phyloP scores from a whole-genome alignment of 2,113 vertebrate genomes.

The Bos javanicus region DNA sequence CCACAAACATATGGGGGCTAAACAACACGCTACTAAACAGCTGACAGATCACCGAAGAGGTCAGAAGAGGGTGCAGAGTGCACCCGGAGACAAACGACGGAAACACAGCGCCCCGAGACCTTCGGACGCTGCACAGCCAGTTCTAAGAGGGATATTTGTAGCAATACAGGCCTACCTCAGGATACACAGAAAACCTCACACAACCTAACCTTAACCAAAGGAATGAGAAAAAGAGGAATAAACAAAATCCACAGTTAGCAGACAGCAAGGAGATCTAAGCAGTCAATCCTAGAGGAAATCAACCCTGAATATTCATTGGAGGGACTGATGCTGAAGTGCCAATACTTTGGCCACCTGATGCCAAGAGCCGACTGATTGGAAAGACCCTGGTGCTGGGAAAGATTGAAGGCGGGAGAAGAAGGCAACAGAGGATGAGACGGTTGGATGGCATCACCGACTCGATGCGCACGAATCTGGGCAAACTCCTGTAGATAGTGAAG shows the following conservation, averaged over 20 bases:
- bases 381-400: background rate
- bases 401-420: background rate
- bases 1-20: background rate
- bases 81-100: accelerated
- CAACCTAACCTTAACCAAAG: background rate
- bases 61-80: accelerated
- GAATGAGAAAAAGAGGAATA: background rate
- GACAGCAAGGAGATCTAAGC: background rate
- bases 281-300: background rate
- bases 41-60: accelerated
- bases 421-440: background rate
- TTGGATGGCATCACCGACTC: background rate
- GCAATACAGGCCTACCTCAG: background rate
- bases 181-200: background rate
- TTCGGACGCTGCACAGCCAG: accelerated
- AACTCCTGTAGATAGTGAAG: background rate
- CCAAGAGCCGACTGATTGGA: background rate
- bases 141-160: accelerated
- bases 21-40: accelerated
- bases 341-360: background rate
- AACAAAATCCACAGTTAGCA: background rate
- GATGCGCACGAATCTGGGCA: background rate
- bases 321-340: background rate
- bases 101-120: background rate
- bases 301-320: background rate